Conservation (phyloP, 2,888 invertebrate species). For the Myopa testacea region DNA sequence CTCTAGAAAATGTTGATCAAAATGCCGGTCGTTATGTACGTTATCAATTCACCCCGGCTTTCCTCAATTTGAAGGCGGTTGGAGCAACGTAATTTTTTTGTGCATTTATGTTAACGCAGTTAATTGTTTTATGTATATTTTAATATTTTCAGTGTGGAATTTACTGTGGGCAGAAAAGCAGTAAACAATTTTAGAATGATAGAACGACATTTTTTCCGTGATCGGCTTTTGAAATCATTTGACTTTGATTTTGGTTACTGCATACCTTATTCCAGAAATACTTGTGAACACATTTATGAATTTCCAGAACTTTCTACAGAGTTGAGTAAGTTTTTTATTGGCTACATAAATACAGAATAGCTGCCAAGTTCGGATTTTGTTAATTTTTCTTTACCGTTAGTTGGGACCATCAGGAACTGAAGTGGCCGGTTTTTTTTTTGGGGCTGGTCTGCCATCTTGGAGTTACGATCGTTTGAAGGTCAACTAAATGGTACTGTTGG, state of each 20-base stretch:
- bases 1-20: constrained; percentile 75
- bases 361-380: too few relatives aligned
- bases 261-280: constrained; percentile 96
- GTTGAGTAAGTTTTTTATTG: constrained; percentile 76
- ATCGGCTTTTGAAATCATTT: constrained; percentile 94
- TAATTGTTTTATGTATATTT: constrained; percentile 15
- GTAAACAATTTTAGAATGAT: constrained; percentile 98
- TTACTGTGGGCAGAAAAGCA: constrained; percentile 91
- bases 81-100: constrained; percentile 89
- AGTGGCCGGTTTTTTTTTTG: too few relatives aligned
- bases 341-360: too few relatives aligned
- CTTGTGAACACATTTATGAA: constrained; percentile 99
- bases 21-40: constrained; percentile 97
- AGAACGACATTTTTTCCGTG: constrained; percentile 95
- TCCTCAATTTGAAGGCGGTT: constrained; percentile 94
- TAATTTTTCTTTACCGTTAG: too few relatives aligned
- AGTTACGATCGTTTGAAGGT: too few relatives aligned
- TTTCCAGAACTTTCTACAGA: constrained; percentile 90
- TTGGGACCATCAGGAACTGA: too few relatives aligned
- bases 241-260: constrained; percentile 99
- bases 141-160: constrained; percentile 83
- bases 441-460: too few relatives aligned
- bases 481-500: too few relatives aligned
- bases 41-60: constrained; percentile 98
- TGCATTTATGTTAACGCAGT: constrained; percentile 17